Conservation (phyloP, 2,113 vertebrate species). For the Pomatorhinus ruficollis region DNA sequence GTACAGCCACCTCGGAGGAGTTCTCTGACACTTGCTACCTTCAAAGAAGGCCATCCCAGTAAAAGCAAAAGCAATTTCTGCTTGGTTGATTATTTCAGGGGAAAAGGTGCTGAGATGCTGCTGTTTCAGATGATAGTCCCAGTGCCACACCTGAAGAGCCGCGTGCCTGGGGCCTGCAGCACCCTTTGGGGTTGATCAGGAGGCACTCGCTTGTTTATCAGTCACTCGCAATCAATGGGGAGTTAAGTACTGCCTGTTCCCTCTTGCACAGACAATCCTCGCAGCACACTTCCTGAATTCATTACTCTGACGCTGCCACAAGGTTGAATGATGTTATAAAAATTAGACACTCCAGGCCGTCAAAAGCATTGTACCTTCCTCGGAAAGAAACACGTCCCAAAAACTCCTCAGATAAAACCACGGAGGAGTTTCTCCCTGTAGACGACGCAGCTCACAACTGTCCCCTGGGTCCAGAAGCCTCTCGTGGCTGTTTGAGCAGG, state of each 20-base stretch:
- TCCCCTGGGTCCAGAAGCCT: background rate
- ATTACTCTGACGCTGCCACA: conserved; percentile 2
- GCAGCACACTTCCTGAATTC: background rate
- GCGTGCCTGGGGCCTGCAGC: background rate
- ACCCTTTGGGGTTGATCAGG: background rate
- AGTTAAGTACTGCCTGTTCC: conserved; percentile 40
- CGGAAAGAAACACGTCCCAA: background rate
- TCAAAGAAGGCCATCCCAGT: rapidly evolving
- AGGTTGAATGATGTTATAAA: conserved; percentile 12
- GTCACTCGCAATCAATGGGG: background rate
- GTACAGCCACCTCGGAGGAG: background rate
- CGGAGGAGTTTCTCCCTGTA: background rate
- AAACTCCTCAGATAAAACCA: background rate
- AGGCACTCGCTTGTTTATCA: background rate
- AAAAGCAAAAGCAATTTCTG: background rate
- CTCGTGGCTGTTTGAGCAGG: background rate
- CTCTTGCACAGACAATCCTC: background rate
- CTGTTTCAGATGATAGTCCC: background rate
- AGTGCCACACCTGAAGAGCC: background rate
- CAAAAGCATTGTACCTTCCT: background rate
- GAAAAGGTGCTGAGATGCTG: background rate
- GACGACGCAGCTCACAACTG: background rate
- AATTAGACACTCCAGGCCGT: background rate
- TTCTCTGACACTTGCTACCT: rapidly evolving
- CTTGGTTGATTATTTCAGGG: no score